These are phyloP conservation scores for Notodonta dromedarius DNA, from an alignment of 2,888 invertebrate genomes.

Conservation along the genomic window DNA sequence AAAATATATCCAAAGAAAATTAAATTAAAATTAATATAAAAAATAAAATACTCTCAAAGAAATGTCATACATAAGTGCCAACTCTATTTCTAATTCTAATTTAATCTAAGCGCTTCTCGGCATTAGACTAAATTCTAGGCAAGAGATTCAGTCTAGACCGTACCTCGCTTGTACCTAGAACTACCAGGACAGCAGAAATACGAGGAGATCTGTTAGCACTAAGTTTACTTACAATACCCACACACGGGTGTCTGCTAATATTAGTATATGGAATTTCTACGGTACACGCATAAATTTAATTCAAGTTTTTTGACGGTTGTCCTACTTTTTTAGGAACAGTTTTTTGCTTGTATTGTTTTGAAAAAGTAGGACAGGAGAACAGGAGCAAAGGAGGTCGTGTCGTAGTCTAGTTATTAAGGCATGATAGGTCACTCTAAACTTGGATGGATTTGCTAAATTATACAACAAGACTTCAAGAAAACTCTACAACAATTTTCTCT, in stretches of 20 bases:
- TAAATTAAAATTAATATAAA: too few species aligned
- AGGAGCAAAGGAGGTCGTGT: neutral
- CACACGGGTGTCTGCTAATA: conserved; percentile 18
- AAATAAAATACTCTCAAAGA: too few species aligned
- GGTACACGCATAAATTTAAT: neutral
- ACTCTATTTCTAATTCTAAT: neutral
- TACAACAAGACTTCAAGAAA: too few species aligned
- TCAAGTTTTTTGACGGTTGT: neutral
- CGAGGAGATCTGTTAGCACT: conserved; percentile 61
- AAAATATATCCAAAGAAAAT: too few species aligned
- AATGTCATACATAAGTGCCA: too few species aligned
- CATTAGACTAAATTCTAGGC: conserved; percentile 28
- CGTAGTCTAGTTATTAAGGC: neutral
- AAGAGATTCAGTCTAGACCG: conserved; percentile 46
- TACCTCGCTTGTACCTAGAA: conserved; percentile 70
- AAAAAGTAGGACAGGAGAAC: neutral
- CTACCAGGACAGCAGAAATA: conserved; percentile 68
- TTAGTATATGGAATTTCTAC: neutral
- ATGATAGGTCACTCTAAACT: too few species aligned
- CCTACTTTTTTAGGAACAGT: neutral
- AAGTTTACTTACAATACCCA: conserved; percentile 52
- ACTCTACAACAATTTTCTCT: too few species aligned
- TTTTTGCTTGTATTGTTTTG: neutral
- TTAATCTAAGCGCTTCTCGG: neutral
- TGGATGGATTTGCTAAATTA: too few species aligned